Conservation (phyloP, 1,140 invertebrate species). For the Semibalanus balanoides region DNA sequence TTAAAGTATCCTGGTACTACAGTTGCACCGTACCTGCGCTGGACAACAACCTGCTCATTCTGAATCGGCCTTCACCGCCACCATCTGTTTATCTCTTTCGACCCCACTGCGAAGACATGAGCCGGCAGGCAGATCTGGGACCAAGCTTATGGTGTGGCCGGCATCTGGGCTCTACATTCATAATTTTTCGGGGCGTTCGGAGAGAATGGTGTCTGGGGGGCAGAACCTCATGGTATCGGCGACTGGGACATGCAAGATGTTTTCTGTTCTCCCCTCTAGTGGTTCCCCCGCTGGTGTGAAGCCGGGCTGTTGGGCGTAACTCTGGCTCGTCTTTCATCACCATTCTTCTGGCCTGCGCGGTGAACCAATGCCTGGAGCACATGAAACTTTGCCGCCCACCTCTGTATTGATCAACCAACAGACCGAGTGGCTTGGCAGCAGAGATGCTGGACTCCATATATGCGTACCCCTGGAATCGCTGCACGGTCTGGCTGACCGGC, state of each 20-base stretch:
- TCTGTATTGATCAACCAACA: neutral
- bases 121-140: neutral
- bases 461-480: conserved; percentile 8
- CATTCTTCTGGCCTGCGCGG: neutral
- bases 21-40: neutral
- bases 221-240: neutral
- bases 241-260: conserved; percentile 1
- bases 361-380: neutral
- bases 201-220: neutral
- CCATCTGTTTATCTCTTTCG: neutral
- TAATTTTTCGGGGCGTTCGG: neutral
- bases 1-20: neutral
- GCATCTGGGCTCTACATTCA: neutral
- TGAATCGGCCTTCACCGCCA: neutral
- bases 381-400: neutral
- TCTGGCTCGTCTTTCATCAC: neutral
- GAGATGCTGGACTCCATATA: neutral
- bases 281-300: neutral
- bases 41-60: neutral
- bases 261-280: neutral
- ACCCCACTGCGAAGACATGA: neutral
- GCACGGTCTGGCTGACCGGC: conserved; percentile 10
- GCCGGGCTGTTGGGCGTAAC: neutral
- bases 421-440: neutral
- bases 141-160: neutral